Percentiles rank a stretch among this genome's conserved stretches.
Evolutionary conservation across 2,797 vertebrate genomes (phyloP).

Genomic region (Enteromius radiatus): DNA sequence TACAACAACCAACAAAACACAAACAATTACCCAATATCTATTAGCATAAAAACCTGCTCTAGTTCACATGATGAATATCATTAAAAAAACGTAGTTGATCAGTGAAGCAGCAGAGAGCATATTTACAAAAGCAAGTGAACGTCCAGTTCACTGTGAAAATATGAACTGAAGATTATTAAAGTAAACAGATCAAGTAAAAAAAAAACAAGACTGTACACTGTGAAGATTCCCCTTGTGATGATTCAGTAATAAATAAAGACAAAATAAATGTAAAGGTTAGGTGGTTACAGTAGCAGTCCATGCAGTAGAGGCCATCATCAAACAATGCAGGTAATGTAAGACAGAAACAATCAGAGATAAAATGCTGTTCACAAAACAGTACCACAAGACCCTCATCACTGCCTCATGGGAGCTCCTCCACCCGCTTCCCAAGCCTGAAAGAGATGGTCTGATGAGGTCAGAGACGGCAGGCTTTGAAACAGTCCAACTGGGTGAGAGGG

Average conservation of each 20-base stretch:
- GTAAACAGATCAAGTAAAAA: not conserved
- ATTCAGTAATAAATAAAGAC: slow-evolving; percentile 7
- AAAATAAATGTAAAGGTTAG: slow-evolving; percentile 39
- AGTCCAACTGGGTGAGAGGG: slow-evolving; percentile 45
- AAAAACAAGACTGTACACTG: slow-evolving; percentile 6
- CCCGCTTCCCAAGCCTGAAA: slow-evolving; percentile 53
- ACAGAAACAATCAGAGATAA: slow-evolving; percentile 27
- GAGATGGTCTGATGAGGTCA: slow-evolving; percentile 46
- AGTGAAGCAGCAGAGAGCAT: slow-evolving; percentile 28
- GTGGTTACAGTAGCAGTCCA: slow-evolving; percentile 31
- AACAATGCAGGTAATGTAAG: slow-evolving; percentile 31
- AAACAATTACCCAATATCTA: slow-evolving; percentile 11
- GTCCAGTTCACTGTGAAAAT: not conserved
- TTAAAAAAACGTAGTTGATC: slow-evolving; percentile 19
- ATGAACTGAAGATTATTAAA: not conserved
- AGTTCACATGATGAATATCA: slow-evolving; percentile 44
- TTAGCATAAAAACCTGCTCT: slow-evolving; percentile 39
- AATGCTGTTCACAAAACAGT: slow-evolving; percentile 27
- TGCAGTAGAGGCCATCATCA: slow-evolving; percentile 33
- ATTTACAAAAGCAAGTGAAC: slow-evolving; percentile 53
- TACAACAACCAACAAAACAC: slow-evolving; percentile 26
- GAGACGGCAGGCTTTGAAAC: slow-evolving; percentile 19
- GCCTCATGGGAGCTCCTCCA: slow-evolving; percentile 23
- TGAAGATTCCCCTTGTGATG: slow-evolving; percentile 1
- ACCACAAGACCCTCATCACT: slow-evolving; percentile 32